Conservation (phyloP, 2,797 vertebrate species). For the Oreochromis mossambicus region DNA sequence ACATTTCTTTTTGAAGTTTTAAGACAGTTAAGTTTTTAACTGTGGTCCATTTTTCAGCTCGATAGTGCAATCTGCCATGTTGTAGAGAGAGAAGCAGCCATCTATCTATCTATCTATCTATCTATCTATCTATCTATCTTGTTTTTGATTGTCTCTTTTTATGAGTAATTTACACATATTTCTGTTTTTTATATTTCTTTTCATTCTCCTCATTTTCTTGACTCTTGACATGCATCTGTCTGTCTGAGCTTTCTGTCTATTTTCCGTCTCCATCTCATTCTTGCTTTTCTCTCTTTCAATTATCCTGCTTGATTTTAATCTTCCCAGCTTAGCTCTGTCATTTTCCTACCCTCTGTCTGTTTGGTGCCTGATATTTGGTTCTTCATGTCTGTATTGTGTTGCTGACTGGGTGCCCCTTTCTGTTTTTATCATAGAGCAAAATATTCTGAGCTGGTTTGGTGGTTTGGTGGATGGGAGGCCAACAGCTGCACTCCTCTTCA, state of each 20-base stretch:
- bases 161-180: background rate
- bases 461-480: background rate
- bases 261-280: background rate
- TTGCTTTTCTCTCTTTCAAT: background rate
- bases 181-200: background rate
- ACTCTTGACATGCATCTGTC: accelerated
- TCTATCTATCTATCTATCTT: background rate
- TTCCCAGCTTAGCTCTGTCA: background rate
- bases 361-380: background rate
- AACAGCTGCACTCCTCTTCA: background rate
- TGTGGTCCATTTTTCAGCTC: background rate
- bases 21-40: background rate
- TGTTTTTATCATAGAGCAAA: background rate
- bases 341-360: background rate
- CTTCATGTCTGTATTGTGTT: background rate
- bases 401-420: background rate
- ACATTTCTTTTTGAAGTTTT: background rate
- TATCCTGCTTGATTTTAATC: background rate
- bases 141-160: background rate
- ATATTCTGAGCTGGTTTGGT: background rate
- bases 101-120: background rate
- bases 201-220: background rate
- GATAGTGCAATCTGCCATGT: background rate
- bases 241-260: background rate
- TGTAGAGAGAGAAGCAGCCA: background rate